Percentiles rank a stretch among this genome's conserved stretches.
Conservation (phyloP, 2,888 invertebrate genomes). For the Mycogona germanica region DNA sequence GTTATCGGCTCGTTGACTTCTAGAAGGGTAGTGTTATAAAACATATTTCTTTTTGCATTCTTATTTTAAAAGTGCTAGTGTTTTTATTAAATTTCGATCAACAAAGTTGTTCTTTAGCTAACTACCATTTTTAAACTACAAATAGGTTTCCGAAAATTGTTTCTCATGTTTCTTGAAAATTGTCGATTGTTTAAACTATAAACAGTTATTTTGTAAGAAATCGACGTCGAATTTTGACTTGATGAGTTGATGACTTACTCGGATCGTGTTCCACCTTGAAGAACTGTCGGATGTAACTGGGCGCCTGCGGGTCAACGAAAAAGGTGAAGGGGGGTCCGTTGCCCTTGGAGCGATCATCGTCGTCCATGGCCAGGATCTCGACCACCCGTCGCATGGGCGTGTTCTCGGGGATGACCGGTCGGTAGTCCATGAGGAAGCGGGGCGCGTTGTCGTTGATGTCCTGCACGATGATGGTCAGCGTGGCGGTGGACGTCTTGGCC, state of each 20-base stretch:
- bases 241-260: constrained; percentile 45
- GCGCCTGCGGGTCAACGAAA: constrained; percentile 81
- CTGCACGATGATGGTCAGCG: constrained; percentile 84
- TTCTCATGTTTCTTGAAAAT: too few relatives aligned
- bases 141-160: too few relatives aligned
- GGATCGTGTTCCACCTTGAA: constrained; percentile 96
- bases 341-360: constrained; percentile 84
- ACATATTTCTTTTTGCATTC: too few relatives aligned
- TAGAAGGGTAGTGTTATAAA: too few relatives aligned
- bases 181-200: too few relatives aligned
- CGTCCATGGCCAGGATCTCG: constrained; percentile 84
- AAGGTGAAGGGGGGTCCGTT: constrained; percentile 97
- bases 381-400: constrained; percentile 82
- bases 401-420: constrained; percentile 87
- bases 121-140: too few relatives aligned
- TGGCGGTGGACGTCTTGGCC: constrained; percentile 85
- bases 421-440: constrained; percentile 71
- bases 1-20: too few relatives aligned
- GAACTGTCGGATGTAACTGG: constrained; percentile 82
- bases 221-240: not conserved
- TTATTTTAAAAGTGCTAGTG: too few relatives aligned
- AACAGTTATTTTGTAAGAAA: not conserved
- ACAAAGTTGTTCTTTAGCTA: too few relatives aligned
- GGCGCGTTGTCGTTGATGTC: constrained; percentile 94
- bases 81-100: too few relatives aligned